Evolutionary conservation across 2,113 vertebrate genomes (phyloP).

Genomic region (Ceyx margarethae): DNA sequence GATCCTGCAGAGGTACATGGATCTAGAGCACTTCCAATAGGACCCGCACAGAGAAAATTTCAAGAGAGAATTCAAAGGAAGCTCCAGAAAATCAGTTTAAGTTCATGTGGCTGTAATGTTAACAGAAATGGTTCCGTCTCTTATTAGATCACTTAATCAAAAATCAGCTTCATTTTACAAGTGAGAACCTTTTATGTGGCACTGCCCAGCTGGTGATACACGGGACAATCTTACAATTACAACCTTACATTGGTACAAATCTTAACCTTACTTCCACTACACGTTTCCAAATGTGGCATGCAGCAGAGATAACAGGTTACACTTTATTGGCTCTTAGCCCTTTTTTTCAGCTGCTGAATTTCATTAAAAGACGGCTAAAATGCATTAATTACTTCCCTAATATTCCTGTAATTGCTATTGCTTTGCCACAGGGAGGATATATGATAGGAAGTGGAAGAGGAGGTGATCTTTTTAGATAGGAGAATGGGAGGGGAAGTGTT

Average conservation of each 20-base stretch:
- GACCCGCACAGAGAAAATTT: neutral
- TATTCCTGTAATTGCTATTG: conserved; percentile 41
- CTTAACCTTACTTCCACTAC: neutral
- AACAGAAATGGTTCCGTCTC: neutral
- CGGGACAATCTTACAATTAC: neutral
- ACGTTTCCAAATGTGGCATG: neutral
- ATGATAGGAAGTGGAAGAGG: conserved; percentile 13
- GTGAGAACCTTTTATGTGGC: neutral
- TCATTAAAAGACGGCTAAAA: conserved; percentile 46
- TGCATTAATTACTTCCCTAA: conserved; percentile 52
- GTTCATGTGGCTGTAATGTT: neutral
- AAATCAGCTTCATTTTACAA: neutral
- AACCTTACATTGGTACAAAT: neutral
- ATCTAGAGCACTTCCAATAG: neutral
- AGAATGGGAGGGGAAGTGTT: conserved; percentile 36
- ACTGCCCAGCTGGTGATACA: neutral
- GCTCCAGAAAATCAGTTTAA: neutral
- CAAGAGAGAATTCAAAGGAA: neutral
- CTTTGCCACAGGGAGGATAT: conserved; percentile 43
- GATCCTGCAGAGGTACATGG: neutral
- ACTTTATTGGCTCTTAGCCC: neutral
- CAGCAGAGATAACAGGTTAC: neutral
- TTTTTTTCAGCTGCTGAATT: neutral
- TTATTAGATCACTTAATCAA: neutral
- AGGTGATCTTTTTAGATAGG: neutral